Conservation (phyloP, 1,140 invertebrate genomes). For the Calephelis nemesis region DNA sequence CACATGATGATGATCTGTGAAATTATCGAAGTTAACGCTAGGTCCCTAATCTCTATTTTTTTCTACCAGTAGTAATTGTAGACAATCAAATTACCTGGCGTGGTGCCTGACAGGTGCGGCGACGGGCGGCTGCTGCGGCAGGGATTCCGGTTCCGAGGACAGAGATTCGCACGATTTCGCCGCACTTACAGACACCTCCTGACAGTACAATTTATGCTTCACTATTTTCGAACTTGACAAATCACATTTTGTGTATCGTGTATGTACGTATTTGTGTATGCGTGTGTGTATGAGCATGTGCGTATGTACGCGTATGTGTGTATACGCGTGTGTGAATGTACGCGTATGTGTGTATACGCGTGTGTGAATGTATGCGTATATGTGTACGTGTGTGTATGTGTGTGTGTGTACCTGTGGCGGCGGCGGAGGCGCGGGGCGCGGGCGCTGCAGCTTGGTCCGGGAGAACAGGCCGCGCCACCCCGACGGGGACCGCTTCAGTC, state of each 20-base stretch:
- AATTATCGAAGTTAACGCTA: background rate
- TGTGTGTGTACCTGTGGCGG: slow-evolving; percentile 21
- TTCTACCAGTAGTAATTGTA: background rate
- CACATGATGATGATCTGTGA: slow-evolving; percentile 89
- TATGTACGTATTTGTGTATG: background rate
- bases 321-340: slow-evolving; percentile 9
- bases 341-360: background rate
- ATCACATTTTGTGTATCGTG: too few species aligned
- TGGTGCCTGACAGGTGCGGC: slow-evolving; percentile 47
- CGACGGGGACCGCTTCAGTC: slow-evolving; percentile 86
- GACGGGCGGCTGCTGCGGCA: slow-evolving; percentile 57
- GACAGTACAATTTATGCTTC: too few species aligned
- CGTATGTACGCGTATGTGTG: background rate
- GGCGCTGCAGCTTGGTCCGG: slow-evolving; percentile 48
- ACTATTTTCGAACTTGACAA: too few species aligned
- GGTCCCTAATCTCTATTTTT: too few species aligned
- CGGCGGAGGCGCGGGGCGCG: slow-evolving; percentile 40
- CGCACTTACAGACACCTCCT: background rate
- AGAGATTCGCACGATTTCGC: slow-evolving; percentile 74
- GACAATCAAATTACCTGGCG: slow-evolving; percentile 48
- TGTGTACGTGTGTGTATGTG: too few species aligned
- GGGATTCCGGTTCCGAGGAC: slow-evolving; percentile 59
- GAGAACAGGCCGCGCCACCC: slow-evolving; percentile 91
- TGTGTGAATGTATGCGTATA: too few species aligned
- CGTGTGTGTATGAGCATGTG: background rate